phyloP scores from a whole-genome alignment of 2,888 invertebrate genomes.

The Horisme vitalbata region DNA sequence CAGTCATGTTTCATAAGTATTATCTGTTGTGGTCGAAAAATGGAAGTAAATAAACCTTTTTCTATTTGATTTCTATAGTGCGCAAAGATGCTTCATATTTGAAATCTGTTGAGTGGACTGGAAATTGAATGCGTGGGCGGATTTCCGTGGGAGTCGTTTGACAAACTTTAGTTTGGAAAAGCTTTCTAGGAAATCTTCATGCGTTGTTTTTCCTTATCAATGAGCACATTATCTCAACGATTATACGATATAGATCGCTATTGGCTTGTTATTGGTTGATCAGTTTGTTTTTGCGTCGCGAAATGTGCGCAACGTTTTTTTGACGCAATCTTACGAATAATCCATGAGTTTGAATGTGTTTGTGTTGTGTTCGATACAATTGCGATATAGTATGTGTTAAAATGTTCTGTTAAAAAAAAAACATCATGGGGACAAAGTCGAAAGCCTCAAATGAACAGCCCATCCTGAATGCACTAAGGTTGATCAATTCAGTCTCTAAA shows the following conservation, averaged over 20 bases:
- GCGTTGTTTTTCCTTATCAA: slow-evolving; percentile 35
- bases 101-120: background rate
- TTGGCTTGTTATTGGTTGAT: slow-evolving; percentile 38
- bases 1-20: too few species aligned
- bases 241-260: slow-evolving; percentile 49
- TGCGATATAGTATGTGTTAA: slow-evolving; percentile 4
- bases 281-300: slow-evolving; percentile 53
- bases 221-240: slow-evolving; percentile 44
- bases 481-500: slow-evolving; percentile 41
- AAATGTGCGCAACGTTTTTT: slow-evolving; percentile 30
- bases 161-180: slow-evolving; percentile 1
- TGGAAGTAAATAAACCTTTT: too few species aligned
- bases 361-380: slow-evolving; percentile 17
- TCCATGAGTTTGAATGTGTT: background rate
- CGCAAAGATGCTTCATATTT: background rate
- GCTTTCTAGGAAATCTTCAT: slow-evolving; percentile 4
- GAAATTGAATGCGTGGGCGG: slow-evolving; percentile 7
- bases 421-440: slow-evolving; percentile 23
- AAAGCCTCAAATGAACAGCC: slow-evolving; percentile 35
- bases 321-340: slow-evolving; percentile 18
- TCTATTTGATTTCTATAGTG: too few species aligned
- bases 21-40: too few species aligned
- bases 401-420: slow-evolving; percentile 3
- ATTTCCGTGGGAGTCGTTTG: slow-evolving; percentile 8
- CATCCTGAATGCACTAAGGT: slow-evolving; percentile 38